phyloP scores from a whole-genome alignment of 2,888 invertebrate species.

The Agrotis puta region DNA sequence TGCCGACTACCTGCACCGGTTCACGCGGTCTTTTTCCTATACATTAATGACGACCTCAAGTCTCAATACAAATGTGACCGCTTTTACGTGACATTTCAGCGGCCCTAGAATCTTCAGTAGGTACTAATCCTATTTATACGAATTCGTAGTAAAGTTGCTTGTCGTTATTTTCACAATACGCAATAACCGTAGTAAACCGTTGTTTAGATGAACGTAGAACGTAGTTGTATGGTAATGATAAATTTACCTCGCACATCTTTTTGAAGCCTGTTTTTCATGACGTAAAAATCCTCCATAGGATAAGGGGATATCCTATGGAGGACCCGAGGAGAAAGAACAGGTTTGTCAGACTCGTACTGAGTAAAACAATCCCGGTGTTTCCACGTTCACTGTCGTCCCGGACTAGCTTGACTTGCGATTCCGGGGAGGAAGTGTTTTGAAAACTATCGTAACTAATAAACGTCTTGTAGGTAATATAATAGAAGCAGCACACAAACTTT shows the following conservation, averaged over 20 bases:
- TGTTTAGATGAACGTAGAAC: no score
- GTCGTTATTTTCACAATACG: neutral
- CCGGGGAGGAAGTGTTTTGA: neutral
- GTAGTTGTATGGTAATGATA: neutral
- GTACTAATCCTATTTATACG: conserved; percentile 18
- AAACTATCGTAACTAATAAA: neutral
- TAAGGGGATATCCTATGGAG: no score
- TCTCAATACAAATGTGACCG: neutral
- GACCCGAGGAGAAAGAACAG: no score
- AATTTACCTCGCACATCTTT: neutral
- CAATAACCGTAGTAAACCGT: neutral
- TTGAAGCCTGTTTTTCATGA: neutral
- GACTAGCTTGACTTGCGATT: no score
- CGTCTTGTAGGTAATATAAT: neutral
- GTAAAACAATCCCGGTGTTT: no score
- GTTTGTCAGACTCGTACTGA: no score
- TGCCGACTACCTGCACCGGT: no score
- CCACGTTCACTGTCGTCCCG: no score
- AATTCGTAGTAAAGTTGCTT: neutral
- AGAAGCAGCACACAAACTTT: neutral
- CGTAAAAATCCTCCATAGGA: no score
- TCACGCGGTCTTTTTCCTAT: neutral
- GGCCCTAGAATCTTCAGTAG: conserved; percentile 11
- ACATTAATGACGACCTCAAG: neutral
- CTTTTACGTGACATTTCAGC: conserved; percentile 14